Evolutionary conservation across 2,888 invertebrate species (phyloP).

Genomic region (Phanerotoma sp.): DNA sequence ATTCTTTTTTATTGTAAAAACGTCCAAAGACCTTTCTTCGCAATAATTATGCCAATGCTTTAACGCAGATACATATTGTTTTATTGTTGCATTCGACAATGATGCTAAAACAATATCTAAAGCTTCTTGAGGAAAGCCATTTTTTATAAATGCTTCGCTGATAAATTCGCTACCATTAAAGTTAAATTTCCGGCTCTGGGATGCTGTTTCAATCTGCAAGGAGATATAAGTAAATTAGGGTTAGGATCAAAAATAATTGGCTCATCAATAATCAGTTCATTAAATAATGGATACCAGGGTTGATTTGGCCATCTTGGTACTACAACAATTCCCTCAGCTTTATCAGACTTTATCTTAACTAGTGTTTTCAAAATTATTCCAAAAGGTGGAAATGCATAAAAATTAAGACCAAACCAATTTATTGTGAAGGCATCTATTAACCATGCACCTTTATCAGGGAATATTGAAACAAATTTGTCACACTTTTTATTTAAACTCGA

Average conservation of each 20-base stretch:
- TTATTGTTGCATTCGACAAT: slow-evolving; percentile 29
- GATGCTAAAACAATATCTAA: slow-evolving; percentile 28
- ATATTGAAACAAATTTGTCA: neutral
- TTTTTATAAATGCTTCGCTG: slow-evolving; percentile 29
- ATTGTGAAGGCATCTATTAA: neutral
- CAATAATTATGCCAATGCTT: slow-evolving; percentile 35
- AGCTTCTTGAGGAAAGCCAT: slow-evolving; percentile 22
- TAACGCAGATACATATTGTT: slow-evolving; percentile 31
- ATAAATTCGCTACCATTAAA: slow-evolving; percentile 30
- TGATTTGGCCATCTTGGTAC: slow-evolving; percentile 29
- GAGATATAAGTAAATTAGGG: slow-evolving; percentile 29
- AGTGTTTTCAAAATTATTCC: slow-evolving; percentile 14
- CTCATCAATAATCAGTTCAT: slow-evolving; percentile 1
- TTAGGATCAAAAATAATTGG: slow-evolving; percentile 12
- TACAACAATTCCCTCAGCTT: slow-evolving; percentile 15
- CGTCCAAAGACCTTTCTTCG: neutral
- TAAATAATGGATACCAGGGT: slow-evolving; percentile 37
- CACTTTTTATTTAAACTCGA: neutral
- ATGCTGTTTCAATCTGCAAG: slow-evolving; percentile 34
- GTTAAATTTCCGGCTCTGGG: slow-evolving; percentile 7
- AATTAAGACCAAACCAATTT: neutral
- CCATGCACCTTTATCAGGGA: neutral
- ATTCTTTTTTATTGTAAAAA: slow-evolving; percentile 1
- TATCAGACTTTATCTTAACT: slow-evolving; percentile 17
- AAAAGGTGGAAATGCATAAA: slow-evolving; percentile 25